These are phyloP conservation scores for Eucidaris tribuloides DNA, from an alignment of 35 echinoderm and acorn worm species.

Conservation along the genomic window DNA sequence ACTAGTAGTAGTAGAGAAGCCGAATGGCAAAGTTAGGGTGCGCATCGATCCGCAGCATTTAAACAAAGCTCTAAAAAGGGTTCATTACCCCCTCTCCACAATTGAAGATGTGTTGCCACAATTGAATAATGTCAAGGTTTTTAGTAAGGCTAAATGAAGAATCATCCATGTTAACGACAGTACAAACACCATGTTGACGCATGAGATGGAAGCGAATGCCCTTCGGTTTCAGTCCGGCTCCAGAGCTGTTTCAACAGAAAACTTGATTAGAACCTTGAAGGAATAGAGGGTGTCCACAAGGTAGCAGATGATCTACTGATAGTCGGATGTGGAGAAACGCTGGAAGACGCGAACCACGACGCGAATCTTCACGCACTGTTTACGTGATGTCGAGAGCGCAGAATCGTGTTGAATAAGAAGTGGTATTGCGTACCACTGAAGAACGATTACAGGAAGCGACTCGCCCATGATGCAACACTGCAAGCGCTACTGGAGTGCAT, in stretches of 20 bases:
- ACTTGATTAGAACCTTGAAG: constrained; percentile 46
- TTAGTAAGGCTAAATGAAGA: constrained; percentile 49
- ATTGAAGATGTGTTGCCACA: constrained; percentile 54
- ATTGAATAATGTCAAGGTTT: constrained; percentile 25
- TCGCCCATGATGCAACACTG: background rate
- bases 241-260: constrained; percentile 45
- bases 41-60: constrained; percentile 45
- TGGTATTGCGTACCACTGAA: background rate
- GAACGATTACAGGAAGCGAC: constrained; percentile 25
- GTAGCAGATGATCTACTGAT: constrained; percentile 75
- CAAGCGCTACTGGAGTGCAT: constrained; percentile 6
- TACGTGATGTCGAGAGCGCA: constrained; percentile 35
- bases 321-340: constrained; percentile 39
- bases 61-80: constrained; percentile 31
- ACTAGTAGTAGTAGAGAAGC: constrained; percentile 12
- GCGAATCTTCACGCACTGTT: constrained; percentile 32
- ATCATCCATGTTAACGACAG: constrained; percentile 21
- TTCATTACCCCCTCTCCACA: constrained; percentile 24
- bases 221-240: constrained; percentile 43
- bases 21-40: constrained; percentile 23
- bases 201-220: constrained; percentile 40
- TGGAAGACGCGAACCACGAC: constrained; percentile 57
- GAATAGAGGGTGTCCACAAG: constrained; percentile 14
- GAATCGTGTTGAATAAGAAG: constrained; percentile 56
- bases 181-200: constrained; percentile 54